Evolutionary conservation across 2,888 invertebrate species (phyloP).

Genomic region (Slavum lentiscoides): DNA sequence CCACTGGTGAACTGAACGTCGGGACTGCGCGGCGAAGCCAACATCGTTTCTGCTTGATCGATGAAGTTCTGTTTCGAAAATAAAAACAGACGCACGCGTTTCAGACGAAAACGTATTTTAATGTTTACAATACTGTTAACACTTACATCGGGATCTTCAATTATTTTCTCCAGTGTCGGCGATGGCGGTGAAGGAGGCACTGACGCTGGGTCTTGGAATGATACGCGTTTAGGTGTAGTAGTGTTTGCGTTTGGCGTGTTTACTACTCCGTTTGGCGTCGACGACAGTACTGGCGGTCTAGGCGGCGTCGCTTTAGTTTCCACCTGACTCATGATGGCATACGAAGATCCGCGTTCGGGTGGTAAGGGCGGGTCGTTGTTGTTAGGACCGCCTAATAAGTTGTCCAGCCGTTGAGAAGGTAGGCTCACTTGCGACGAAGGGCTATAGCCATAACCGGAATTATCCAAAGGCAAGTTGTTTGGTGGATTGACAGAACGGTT

Average conservation of each 20-base stretch:
- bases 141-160: constrained; percentile 84
- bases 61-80: constrained; percentile 69
- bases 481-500: constrained; percentile 52
- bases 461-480: constrained; percentile 55
- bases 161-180: constrained; percentile 63
- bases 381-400: constrained; percentile 54
- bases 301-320: constrained; percentile 53
- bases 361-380: constrained; percentile 66
- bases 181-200: constrained; percentile 59
- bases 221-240: constrained; percentile 69
- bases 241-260: constrained; percentile 57
- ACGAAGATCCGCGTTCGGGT: constrained; percentile 86
- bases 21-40: constrained; percentile 77
- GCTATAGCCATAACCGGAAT: constrained; percentile 50
- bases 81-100: constrained; percentile 53
- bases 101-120: background rate
- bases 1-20: constrained; percentile 64
- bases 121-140: background rate
- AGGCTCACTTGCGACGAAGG: constrained; percentile 36
- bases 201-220: constrained; percentile 70
- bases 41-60: constrained; percentile 77
- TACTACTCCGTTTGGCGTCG: constrained; percentile 48
- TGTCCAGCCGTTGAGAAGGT: constrained; percentile 56
- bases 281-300: constrained; percentile 40
- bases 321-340: constrained; percentile 71